Percentiles rank a stretch among this genome's conserved stretches.
phyloP scores from a whole-genome alignment of 1,140 invertebrate genomes.

The Stratiolaelaps scimitus region DNA sequence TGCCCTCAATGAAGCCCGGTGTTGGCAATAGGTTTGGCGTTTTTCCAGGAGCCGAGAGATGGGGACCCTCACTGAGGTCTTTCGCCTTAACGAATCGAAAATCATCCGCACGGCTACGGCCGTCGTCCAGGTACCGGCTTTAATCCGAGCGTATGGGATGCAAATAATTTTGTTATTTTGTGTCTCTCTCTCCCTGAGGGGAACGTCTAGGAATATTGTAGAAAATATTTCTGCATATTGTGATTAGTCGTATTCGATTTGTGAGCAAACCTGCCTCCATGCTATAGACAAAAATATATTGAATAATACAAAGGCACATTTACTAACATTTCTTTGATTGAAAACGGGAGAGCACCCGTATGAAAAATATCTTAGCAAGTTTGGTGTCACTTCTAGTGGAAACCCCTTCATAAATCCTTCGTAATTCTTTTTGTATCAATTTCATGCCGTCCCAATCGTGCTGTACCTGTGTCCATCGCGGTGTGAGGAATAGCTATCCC shows the following conservation, averaged over 20 bases:
- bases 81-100: slow-evolving; percentile 22
- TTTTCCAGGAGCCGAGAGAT: slow-evolving; percentile 3
- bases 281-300: too few species aligned
- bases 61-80: slow-evolving; percentile 11
- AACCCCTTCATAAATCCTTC: background rate
- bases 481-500: slow-evolving; percentile 1
- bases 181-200: background rate
- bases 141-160: background rate
- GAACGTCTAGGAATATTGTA: background rate
- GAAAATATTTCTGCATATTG: too few species aligned
- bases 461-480: background rate
- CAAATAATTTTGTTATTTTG: too few species aligned
- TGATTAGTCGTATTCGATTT: too few species aligned
- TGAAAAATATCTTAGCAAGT: too few species aligned
- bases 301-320: too few species aligned
- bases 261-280: too few species aligned
- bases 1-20: slow-evolving; percentile 6
- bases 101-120: background rate
- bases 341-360: too few species aligned
- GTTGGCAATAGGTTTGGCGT: slow-evolving; percentile 13
- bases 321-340: too few species aligned
- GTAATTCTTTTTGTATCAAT: background rate
- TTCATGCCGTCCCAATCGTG: background rate
- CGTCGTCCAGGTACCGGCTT: slow-evolving; percentile 17
- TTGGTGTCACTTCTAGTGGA: too few species aligned